Evolutionary conservation across 2,797 vertebrate genomes (phyloP).

Genomic region (Distichodus sexfasciatus): DNA sequence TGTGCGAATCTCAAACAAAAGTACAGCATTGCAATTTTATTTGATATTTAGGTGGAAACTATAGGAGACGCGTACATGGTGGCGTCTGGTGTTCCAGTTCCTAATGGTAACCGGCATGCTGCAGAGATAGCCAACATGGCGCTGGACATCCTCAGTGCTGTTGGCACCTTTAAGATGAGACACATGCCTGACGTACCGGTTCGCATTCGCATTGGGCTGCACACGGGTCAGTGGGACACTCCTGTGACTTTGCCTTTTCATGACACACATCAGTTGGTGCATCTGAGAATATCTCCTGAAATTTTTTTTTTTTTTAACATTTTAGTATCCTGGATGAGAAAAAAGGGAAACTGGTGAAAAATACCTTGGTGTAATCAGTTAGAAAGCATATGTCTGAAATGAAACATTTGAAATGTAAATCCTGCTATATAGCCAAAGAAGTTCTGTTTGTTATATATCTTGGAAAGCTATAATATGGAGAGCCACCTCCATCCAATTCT

Average conservation of each 20-base stretch:
- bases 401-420: not conserved
- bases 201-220: slow-evolving; percentile 61
- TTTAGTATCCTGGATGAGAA: no score
- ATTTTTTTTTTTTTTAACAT: no score
- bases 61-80: slow-evolving; percentile 67
- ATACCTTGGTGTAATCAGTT: no score
- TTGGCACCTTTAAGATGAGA: slow-evolving; percentile 64
- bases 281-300: no score
- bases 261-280: no score
- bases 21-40: not conserved
- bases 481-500: no score
- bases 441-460: not conserved
- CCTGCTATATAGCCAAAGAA: not conserved
- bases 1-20: not conserved
- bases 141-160: slow-evolving; percentile 61
- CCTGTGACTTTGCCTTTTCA: no score
- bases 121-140: slow-evolving; percentile 63
- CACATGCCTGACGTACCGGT: slow-evolving; percentile 66
- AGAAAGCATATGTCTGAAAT: no score
- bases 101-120: slow-evolving; percentile 56
- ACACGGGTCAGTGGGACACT: slow-evolving; percentile 56
- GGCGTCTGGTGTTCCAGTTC: slow-evolving; percentile 60
- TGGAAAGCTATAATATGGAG: no score
- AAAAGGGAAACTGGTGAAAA: no score
- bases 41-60: slow-evolving; percentile 55